Evolutionary conservation across 1,140 invertebrate species (phyloP), one percentile per base, ranked within the genome.

Genomic region (Pentalonia nigronervosa): DNA sequence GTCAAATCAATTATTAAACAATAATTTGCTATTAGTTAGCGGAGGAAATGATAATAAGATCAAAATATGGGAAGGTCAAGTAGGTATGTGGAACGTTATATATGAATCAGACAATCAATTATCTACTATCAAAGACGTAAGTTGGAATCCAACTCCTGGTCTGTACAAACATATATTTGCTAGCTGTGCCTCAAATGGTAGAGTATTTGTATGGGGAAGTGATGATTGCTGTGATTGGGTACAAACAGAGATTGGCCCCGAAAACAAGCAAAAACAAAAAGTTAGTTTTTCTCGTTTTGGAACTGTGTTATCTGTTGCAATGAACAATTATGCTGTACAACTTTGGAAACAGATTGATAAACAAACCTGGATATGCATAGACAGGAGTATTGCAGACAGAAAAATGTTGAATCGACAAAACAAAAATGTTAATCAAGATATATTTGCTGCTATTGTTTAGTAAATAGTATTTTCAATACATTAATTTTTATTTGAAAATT

Each of bases 41-140:
- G 99, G 99, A 84, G 99, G 99, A 93, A 99, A 99, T 96, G 99
- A 99, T 95, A 99, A 99, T 95, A 96, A 99, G 60, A 98, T 99
- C 0, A 99, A 99, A 96, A 99, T 99, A 94, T 99, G 99, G 99
- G 97, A 97, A 95, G 98, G 98, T 95, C 97, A 97, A 94, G 96
- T 96, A 87, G 98, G 98, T 94, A 96, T 97, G 94, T 99, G 99
- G 98, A 96, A 97, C 0, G 98, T 99, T 95, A 98, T 99, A 95
- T 97, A 97, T 94, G 98, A 98, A 95, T 95, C 99, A 1, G 98
- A 99, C 95, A 98, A 98, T 94, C 99, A 99, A 95, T 98, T 98
- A 94, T 99, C 99, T 95, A 99, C 99, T 99, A 98, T 99, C 21
- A 96, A 99, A 94, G 99, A 99, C 96, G 98, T 99, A 11, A 98